A percentile compares a stretch with the other conserved stretches of the same genome.
phyloP scores from a whole-genome alignment of 2,113 vertebrate species.

The Bambusicola thoracicus region DNA sequence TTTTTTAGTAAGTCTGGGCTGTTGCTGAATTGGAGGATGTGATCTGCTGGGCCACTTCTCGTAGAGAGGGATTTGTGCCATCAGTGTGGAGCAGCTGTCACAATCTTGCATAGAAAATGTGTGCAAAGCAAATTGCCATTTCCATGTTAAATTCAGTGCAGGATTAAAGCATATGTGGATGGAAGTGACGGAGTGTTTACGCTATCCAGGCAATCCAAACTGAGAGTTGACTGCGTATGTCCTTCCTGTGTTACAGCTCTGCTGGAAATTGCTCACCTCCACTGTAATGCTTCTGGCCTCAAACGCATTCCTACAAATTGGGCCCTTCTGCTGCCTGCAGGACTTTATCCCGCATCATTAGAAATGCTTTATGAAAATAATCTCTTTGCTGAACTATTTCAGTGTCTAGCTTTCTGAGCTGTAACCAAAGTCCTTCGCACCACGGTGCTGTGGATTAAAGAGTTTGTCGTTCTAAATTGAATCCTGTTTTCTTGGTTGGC shows the following conservation, averaged over 20 bases:
- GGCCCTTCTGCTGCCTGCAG: constrained; percentile 37
- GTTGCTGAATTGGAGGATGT: constrained; percentile 14
- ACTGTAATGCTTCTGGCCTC: not conserved
- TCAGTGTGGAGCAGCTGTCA: constrained; percentile 30
- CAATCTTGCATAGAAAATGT: not conserved
- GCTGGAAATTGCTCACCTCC: constrained; percentile 1
- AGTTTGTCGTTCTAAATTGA: constrained; percentile 59
- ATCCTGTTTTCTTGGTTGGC: constrained; percentile 60
- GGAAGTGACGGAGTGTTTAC: not conserved
- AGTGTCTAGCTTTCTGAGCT: constrained; percentile 25
- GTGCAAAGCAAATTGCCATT: not conserved
- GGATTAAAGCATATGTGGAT: not conserved
- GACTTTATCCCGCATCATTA: constrained; percentile 28
- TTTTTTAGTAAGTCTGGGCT: not conserved
- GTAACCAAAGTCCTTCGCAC: constrained; percentile 7
- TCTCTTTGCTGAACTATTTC: constrained; percentile 53
- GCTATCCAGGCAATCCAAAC: not conserved
- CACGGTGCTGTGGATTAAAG: constrained; percentile 57
- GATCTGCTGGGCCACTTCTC: constrained; percentile 12
- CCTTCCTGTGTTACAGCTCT: not conserved
- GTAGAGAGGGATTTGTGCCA: constrained; percentile 18
- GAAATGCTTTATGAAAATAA: constrained; percentile 61
- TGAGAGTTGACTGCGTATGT: not conserved
- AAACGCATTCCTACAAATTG: not conserved
- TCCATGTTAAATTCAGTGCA: not conserved